Conservation (phyloP, 2,797 vertebrate species). For the Pogoniulus pusillus region DNA sequence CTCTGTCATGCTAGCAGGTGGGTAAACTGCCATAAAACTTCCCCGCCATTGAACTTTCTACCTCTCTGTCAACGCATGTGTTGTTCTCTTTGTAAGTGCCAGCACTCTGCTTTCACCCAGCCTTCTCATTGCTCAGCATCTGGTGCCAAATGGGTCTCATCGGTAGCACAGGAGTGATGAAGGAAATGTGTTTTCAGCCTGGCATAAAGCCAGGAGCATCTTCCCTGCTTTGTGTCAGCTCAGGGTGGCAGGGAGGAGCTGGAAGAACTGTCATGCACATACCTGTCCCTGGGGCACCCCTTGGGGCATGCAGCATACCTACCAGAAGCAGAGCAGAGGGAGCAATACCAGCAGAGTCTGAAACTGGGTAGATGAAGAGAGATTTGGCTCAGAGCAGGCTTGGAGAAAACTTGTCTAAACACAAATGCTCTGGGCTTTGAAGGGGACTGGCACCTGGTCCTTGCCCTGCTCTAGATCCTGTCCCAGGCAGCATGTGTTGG, state of each 20-base stretch:
- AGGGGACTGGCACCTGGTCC: background rate
- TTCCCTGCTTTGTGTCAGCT: background rate
- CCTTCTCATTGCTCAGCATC: accelerated
- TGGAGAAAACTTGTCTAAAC: background rate
- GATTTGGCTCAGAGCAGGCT: accelerated
- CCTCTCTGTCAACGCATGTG: accelerated
- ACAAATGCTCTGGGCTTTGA: background rate
- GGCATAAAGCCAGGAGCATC: accelerated
- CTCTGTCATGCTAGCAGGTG: background rate
- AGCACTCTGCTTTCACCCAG: background rate
- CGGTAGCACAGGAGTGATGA: accelerated
- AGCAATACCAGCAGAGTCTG: background rate
- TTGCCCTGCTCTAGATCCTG: background rate
- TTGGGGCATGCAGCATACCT: background rate
- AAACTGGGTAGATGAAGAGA: background rate
- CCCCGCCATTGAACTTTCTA: background rate
- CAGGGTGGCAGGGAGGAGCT: background rate
- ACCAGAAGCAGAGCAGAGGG: background rate
- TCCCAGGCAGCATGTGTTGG: accelerated
- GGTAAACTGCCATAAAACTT: background rate
- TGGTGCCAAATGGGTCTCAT: background rate
- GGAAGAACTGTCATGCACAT: background rate
- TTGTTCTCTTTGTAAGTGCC: accelerated
- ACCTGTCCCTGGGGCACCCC: background rate
- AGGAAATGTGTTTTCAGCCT: accelerated